A percentile compares a stretch with the other conserved stretches of the same genome.
phyloP scores from a whole-genome alignment of 2,888 invertebrate species.

The Cremastobaeus sp. region DNA sequence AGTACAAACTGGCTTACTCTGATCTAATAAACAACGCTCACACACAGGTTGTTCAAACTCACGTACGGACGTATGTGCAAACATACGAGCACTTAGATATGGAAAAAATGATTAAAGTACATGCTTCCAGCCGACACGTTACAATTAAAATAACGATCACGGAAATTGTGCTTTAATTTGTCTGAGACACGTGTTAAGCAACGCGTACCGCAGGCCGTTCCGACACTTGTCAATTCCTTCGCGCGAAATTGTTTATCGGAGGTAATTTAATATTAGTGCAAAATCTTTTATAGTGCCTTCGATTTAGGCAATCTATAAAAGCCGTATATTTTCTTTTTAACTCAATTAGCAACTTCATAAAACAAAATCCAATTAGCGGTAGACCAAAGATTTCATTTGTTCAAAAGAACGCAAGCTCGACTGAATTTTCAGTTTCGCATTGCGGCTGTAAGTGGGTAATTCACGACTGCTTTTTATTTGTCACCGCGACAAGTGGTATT shows the following conservation, averaged over 20 bases:
- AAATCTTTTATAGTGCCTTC: too few relatives aligned
- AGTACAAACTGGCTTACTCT: conserved; percentile 76
- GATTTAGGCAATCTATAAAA: conserved; percentile 33
- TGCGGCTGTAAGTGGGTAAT: too few relatives aligned
- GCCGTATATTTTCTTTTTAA: conserved; percentile 41
- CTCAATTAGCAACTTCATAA: conserved; percentile 31
- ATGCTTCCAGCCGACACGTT: neutral
- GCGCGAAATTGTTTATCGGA: too few relatives aligned
- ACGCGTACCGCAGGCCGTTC: too few relatives aligned
- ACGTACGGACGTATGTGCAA: conserved; percentile 13
- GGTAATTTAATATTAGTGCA: too few relatives aligned
- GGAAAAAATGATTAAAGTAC: conserved; percentile 29
- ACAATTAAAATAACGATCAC: conserved; percentile 18
- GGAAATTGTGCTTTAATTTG: conserved; percentile 30
- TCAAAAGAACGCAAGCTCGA: conserved; percentile 14
- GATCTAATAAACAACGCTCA: conserved; percentile 74
- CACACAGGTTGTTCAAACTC: conserved; percentile 49
- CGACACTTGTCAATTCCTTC: too few relatives aligned
- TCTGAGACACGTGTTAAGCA: neutral
- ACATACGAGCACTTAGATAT: conserved; percentile 11
- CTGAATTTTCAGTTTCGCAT: too few relatives aligned
- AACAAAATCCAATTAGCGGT: conserved; percentile 28
- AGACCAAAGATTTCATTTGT: conserved; percentile 27
- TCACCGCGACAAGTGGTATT: too few relatives aligned
- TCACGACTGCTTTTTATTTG: neutral